These are phyloP conservation scores for Ophioninae sp. DNA, from an alignment of 2,888 invertebrate genomes.

Conservation along the genomic window DNA sequence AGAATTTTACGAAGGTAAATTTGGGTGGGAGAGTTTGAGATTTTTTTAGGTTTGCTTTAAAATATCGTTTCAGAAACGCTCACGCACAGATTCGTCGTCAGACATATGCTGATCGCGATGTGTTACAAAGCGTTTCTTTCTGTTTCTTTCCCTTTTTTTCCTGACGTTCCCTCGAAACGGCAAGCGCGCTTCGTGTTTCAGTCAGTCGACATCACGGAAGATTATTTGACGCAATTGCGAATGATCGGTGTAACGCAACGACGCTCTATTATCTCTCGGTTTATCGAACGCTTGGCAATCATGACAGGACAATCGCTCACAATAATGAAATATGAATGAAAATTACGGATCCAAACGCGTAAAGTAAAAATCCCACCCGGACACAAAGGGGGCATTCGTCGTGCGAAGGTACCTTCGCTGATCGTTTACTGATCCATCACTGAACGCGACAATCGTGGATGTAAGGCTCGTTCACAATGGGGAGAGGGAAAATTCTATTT, in stretches of 20 bases:
- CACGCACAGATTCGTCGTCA: conserved; percentile 41
- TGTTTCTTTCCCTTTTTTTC: conserved; percentile 4
- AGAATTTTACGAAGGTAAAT: too few species aligned
- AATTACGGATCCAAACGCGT: conserved; percentile 15
- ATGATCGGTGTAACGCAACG: conserved; percentile 27
- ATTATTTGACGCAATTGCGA: conserved; percentile 13
- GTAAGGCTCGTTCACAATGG: conserved; percentile 48
- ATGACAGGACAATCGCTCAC: conserved; percentile 24
- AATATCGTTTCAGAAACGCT: conserved; percentile 5
- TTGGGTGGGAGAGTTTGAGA: background rate
- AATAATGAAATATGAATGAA: conserved; percentile 14
- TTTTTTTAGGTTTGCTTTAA: background rate
- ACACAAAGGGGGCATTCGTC: conserved; percentile 38
- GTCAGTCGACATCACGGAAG: background rate
- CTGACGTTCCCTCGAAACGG: conserved; percentile 28
- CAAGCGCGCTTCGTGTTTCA: conserved; percentile 37
- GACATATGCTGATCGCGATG: conserved; percentile 49
- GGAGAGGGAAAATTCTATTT: background rate
- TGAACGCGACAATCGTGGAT: conserved; percentile 32
- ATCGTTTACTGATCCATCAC: conserved; percentile 62
- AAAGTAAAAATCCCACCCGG: conserved; percentile 16
- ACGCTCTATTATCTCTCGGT: background rate
- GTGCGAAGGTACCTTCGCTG: conserved; percentile 34
- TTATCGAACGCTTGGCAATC: conserved; percentile 44
- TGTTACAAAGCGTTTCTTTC: conserved; percentile 25